Conservation (phyloP, 2,113 vertebrate genomes). For the Chroicocephalus ridibundus region DNA sequence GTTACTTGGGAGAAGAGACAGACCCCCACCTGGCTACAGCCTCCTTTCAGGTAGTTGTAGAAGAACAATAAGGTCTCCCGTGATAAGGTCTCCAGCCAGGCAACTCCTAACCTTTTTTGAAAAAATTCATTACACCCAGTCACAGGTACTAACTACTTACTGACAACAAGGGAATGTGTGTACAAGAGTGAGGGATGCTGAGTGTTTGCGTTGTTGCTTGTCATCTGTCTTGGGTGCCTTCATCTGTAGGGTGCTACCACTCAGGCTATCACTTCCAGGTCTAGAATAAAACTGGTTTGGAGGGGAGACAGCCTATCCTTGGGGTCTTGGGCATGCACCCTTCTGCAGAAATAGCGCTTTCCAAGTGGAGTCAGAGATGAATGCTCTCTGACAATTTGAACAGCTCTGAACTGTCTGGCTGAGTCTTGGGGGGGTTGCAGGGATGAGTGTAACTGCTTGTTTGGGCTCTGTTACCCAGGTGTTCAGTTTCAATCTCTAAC, state of each 20-base stretch:
- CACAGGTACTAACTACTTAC: background rate
- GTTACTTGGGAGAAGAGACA: background rate
- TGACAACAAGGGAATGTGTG: background rate
- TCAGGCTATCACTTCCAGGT: background rate
- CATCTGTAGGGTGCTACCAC: background rate
- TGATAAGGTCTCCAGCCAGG: background rate
- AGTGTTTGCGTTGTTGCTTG: background rate
- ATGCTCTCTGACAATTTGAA: background rate
- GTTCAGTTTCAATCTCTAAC: background rate
- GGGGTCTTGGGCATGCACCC: background rate
- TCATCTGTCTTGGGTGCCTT: background rate
- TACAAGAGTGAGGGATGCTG: background rate
- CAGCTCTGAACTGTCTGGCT: background rate
- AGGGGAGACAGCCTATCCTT: background rate
- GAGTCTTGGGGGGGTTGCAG: no score
- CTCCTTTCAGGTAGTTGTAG: background rate
- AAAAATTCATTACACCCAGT: background rate
- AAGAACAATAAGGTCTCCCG: background rate
- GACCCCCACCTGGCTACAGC: background rate
- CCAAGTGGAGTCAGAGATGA: background rate
- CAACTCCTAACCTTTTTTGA: background rate
- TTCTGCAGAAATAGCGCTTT: background rate
- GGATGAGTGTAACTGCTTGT: background rate
- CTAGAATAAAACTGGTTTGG: background rate
- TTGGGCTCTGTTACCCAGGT: background rate